A percentile compares a stretch with the other conserved stretches of the same genome.
These are phyloP conservation scores for Planococcus citri DNA, from an alignment of 1,140 invertebrate species.

Conservation along the genomic window DNA sequence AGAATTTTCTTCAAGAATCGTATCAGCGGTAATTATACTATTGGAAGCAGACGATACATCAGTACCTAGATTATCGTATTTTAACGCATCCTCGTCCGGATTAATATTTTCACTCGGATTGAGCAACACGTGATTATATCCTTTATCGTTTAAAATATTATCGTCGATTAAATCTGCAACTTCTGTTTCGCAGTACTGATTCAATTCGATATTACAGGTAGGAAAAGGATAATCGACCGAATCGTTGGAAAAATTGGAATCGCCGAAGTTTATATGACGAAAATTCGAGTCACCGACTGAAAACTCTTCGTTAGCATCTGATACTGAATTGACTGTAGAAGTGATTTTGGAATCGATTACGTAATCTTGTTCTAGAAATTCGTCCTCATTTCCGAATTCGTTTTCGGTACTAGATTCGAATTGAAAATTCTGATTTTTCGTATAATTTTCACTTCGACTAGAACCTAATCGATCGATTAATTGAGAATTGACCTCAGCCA, in stretches of 20 bases:
- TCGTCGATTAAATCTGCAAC: not conserved
- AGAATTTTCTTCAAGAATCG: not conserved
- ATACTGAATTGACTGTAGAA: not conserved
- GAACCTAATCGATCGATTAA: not conserved
- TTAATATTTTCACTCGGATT: not conserved
- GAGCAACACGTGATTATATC: not conserved
- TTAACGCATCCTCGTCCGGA: not conserved
- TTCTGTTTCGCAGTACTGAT: not conserved
- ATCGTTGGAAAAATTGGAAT: not conserved
- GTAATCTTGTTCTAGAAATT: conserved; percentile 1
- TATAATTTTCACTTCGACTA: not conserved
- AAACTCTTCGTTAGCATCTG: not conserved
- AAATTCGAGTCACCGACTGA: not conserved
- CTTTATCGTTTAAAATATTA: not conserved
- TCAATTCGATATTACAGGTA: not conserved
- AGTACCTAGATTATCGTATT: not conserved
- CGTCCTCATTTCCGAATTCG: conserved; percentile 1
- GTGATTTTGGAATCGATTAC: not conserved
- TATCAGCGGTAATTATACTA: not conserved
- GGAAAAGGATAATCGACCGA: not conserved
- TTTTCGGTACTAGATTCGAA: not conserved
- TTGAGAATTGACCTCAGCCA: conserved; percentile 10
- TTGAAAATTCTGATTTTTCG: not conserved
- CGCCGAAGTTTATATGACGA: not conserved
- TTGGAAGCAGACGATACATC: not conserved